Base-by-base conservation (phyloP, 2,888 invertebrate genomes). In the Drosophila helvetica region DNA sequence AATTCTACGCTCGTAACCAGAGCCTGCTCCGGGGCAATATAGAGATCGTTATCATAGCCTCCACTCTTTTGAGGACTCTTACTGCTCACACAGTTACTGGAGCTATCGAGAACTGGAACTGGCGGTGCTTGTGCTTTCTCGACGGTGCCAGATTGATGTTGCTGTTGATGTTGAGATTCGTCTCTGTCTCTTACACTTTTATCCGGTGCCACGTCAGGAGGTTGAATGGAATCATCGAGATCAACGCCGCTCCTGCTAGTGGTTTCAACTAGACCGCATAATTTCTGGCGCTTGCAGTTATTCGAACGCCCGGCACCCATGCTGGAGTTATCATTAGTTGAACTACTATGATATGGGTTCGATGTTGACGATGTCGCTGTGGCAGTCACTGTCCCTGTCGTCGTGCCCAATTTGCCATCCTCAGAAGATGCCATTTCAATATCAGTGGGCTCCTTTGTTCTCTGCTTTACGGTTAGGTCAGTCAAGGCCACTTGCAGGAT, bases 1-100 rank as follows among this genome's bases (percentile, higher is more conserved):
- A 87, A 46, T 45, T 88, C 87, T 3, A 89, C 87, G 19, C 76
- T 75, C 6, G 87, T 88, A 6, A 86, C 85, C n/a, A 87, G 60
- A 18, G 86, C 86, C 45, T 87, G 87, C 57, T 89, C 87, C 1
- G 85, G 85, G 1, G 87, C 77, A 18, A 79, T 60, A 58, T 87
- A 86, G 10, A 46, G 46, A 38, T 66, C 59, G 46, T 53, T 33
- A 15, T 51, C 25, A 18, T 69, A 68, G n/a, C 27, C 10, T 19
- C 25, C 50, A 27, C 55, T 33, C 46, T 51, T 43, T n/a, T 62
- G 17, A n/a, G 53, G 17, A 15, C 38, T 38, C 12, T 38, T 38
- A 38, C 38, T 38, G 38, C 38, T 38, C 38, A 2, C 38, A 38
- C 38, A 38, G 38, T 38, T 38, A 38, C 38, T 38, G n/a, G 18